A percentile compares a stretch with the other conserved stretches of the same genome.
Evolutionary conservation across 2,113 vertebrate species (phyloP).

Genomic region (Ochotona curzoniae): DNA sequence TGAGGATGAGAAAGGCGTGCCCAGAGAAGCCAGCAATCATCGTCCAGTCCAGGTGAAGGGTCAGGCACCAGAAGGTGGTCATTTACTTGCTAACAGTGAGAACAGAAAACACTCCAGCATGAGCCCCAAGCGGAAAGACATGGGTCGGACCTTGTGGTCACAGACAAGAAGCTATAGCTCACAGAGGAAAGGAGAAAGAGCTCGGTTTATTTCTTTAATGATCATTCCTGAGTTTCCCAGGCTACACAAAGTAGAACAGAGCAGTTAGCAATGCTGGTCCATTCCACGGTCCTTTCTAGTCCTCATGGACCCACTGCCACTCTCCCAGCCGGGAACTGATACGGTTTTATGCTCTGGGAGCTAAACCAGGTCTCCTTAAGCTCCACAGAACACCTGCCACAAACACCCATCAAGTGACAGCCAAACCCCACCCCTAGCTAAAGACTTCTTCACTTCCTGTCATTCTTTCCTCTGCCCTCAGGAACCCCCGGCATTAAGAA

Average conservation of each 20-base stretch:
- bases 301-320: neutral
- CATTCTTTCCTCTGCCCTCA: constrained; percentile 2
- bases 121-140: neutral
- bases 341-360: neutral
- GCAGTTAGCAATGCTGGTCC: neutral
- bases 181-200: neutral
- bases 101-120: neutral
- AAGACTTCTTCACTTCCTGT: neutral
- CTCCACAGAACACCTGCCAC: neutral
- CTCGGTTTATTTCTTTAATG: neutral
- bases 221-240: neutral
- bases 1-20: neutral
- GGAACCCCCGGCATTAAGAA: neutral
- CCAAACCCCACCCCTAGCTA: neutral
- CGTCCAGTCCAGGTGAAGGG: neutral
- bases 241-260: neutral
- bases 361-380: neutral
- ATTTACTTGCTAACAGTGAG: neutral
- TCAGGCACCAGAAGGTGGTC: neutral
- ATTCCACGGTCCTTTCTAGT: neutral
- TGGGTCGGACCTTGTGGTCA: neutral
- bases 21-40: neutral
- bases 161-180: neutral
- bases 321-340: neutral
- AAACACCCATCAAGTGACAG: neutral